A percentile compares a stretch with the other conserved stretches of the same genome.
Evolutionary conservation across 1,140 invertebrate species (phyloP).

Genomic region (Elysia chlorotica): DNA sequence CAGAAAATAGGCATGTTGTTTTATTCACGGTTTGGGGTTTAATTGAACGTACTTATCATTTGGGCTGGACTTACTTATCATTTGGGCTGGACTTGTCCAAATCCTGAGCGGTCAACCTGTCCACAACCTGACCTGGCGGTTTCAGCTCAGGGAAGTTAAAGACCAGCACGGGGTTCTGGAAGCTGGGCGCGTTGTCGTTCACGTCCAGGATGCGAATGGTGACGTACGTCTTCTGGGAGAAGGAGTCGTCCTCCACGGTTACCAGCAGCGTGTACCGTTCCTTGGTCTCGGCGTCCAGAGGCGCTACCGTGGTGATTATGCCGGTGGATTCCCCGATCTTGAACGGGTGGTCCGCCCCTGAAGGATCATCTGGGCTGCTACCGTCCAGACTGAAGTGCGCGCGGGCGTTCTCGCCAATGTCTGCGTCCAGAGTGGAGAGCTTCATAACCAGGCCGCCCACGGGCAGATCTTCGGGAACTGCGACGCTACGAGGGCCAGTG

Average conservation of each 20-base stretch:
- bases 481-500: slow-evolving; percentile 88
- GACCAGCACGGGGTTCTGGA: slow-evolving; percentile 30
- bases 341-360: slow-evolving; percentile 89
- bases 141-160: slow-evolving; percentile 74
- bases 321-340: slow-evolving; percentile 84
- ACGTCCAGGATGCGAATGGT: slow-evolving; percentile 84
- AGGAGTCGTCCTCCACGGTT: slow-evolving; percentile 77
- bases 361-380: no score
- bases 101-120: slow-evolving; percentile 84
- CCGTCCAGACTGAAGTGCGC: slow-evolving; percentile 78
- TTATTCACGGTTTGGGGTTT: no score
- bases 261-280: slow-evolving; percentile 78
- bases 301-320: slow-evolving; percentile 86
- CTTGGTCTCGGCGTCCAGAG: slow-evolving; percentile 79
- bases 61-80: slow-evolving; percentile 85
- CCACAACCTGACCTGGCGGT: slow-evolving; percentile 73
- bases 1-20: no score
- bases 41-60: no score
- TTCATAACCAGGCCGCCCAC: slow-evolving; percentile 90
- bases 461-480: slow-evolving; percentile 93
- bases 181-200: slow-evolving; percentile 56
- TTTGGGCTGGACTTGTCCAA: slow-evolving; percentile 90
- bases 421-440: slow-evolving; percentile 79
- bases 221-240: slow-evolving; percentile 71
- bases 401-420: slow-evolving; percentile 83